phyloP scores from a whole-genome alignment of 2,797 vertebrate species.

The Coregonus suidteri region DNA sequence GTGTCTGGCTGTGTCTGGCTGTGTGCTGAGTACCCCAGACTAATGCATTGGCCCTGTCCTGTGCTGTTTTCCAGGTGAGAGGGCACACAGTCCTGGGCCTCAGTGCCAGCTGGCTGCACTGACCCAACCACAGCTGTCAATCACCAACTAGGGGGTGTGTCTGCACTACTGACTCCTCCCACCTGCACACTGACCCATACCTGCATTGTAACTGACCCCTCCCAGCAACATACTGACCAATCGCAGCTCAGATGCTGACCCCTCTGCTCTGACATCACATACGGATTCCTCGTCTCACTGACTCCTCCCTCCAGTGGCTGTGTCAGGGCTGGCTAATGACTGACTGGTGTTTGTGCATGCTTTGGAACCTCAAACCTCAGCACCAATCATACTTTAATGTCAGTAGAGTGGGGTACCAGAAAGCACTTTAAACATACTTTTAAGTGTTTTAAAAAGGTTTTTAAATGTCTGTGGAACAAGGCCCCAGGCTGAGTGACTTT shows the following conservation, averaged over 20 bases:
- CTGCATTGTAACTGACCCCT: conserved; percentile 30
- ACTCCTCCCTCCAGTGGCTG: not conserved
- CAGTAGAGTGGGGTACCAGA: not conserved
- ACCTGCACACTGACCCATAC: conserved; percentile 46
- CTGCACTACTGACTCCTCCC: conserved; percentile 60
- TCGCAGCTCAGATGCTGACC: conserved; percentile 20
- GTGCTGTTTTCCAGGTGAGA: conserved; percentile 75
- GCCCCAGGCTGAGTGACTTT: not conserved
- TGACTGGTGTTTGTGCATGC: conserved; percentile 14
- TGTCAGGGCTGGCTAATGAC: conserved; percentile 4
- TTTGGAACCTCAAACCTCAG: not conserved
- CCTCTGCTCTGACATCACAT: conserved; percentile 8
- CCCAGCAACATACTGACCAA: conserved; percentile 29
- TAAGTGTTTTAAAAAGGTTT: conserved; percentile 4
- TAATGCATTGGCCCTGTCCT: conserved; percentile 46
- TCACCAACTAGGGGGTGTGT: conserved; percentile 51
- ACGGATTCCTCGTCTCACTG: not conserved
- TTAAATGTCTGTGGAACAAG: not conserved
- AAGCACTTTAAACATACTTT: not conserved
- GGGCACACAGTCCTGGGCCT: conserved; percentile 54
- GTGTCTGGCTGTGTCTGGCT: not conserved
- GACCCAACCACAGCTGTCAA: conserved; percentile 53
- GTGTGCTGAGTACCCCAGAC: not conserved
- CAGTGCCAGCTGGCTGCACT: too few relatives aligned
- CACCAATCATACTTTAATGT: not conserved